Evolutionary conservation across 23 tunicate species (phyloP), one percentile per base, ranked within the genome.

Genomic region (Trididemnum miniatum): DNA sequence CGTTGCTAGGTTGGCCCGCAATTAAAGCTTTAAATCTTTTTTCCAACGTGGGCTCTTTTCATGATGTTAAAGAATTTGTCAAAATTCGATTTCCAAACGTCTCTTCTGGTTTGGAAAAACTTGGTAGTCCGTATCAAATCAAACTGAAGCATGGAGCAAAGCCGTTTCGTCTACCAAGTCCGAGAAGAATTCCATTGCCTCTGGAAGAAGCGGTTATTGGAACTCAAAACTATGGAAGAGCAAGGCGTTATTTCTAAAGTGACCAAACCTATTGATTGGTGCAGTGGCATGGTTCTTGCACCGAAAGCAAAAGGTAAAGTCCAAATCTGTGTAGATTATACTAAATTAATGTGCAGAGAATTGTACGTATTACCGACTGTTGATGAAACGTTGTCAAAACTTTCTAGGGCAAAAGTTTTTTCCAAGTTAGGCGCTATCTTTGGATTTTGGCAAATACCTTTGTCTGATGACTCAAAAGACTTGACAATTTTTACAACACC

Each of bases 401-500:
- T 74, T 29, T n/a, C 29, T 33, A 81, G 85, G 22, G 79, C 73
- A 32, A 60, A 71, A 82, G 40, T 71, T 1, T 71, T 71, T 76
- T 59, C 64, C 1, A 81, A 81, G 59, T 20, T 81, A 27, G 80
- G 34, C 35, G 81, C 86, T 2, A 82, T 72, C 30, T 82, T 65
- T 28, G 65, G 80, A 26, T 62, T 79, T 65, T 79, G 71, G 32
- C 63, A 79, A 79, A 79, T 85, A 1, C 73, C 40, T 1, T 26
- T 85, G 1, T 65, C 76, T 1, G 52, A 79, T 1, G 38, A 65
- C n/a, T n/a, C 73, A 12, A 65, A 60, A 59, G 20, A 27, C 25
- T 31, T 85, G 44, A 80, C 84, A 20, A 80, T 76, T 34, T 80
- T 65, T 65, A 80, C 65, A 34, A 64, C 84, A n/a, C 84, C 84